These are phyloP conservation scores for Mythimna albipuncta DNA, from an alignment of 2,888 invertebrate species.

Conservation along the genomic window DNA sequence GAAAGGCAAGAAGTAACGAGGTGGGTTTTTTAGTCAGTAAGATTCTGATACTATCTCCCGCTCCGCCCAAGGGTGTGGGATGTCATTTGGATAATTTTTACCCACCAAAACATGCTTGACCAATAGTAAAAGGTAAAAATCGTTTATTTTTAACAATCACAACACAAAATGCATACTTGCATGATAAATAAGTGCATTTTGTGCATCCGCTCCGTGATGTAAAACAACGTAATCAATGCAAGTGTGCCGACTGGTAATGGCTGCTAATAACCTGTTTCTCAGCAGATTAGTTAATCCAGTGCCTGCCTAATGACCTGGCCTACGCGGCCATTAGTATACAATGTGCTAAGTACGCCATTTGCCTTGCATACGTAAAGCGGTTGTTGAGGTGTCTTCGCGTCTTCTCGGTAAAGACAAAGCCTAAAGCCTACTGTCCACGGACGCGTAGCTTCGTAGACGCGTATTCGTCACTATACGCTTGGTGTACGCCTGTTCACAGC, in stretches of 20 bases:
- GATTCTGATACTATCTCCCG: no score
- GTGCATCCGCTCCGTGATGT: constrained; percentile 5
- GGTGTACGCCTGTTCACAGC: no score
- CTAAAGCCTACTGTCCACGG: no score
- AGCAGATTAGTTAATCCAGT: constrained; percentile 40
- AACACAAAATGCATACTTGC: neutral
- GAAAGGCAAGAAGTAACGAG: no score
- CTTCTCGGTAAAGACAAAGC: neutral
- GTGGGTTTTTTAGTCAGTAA: no score
- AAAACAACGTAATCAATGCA: constrained; percentile 54
- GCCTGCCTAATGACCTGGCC: constrained; percentile 41
- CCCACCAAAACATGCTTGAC: no score
- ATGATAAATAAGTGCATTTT: neutral
- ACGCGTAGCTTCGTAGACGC: no score
- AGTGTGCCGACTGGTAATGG: constrained; percentile 50
- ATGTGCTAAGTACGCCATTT: constrained; percentile 14
- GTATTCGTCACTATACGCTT: no score
- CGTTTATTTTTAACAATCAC: neutral
- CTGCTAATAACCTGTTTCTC: constrained; percentile 13
- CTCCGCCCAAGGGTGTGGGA: no score
- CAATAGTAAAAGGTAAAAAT: no score
- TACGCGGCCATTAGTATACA: constrained; percentile 37
- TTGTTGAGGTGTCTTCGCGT: neutral
- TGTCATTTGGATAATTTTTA: no score
- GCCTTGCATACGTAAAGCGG: constrained; percentile 1